Base-by-base conservation (phyloP, 2,888 invertebrate genomes). In the Lithophane ornitopus region DNA sequence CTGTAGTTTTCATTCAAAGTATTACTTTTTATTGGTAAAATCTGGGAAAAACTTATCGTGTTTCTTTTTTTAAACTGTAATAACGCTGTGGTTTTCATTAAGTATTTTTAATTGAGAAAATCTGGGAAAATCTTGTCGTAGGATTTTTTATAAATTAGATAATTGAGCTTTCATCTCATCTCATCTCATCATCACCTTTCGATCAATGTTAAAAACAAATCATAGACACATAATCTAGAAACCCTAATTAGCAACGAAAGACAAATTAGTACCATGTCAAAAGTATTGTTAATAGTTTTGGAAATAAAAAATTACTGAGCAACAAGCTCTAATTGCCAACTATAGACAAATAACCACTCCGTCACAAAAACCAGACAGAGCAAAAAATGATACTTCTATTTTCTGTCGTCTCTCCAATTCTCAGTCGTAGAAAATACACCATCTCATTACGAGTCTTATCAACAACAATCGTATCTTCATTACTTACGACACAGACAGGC, bases 371-470 rank as follows among this genome's bases (percentile, higher is more conserved):
- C 19, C 46, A 39, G 28, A 66, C 44, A 44, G 28, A 68, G 7
- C 58, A 19, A 59, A 70, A 71, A 76, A 62, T 16, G 1, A n/a
- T 67, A 56, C 59, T 46, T 74, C 34, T 26, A 46, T 70, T 39
- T 66, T 52, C 4, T 39, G 49, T 68, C 75, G 46, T 14, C 34
- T 66, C 61, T 59, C 39, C 72, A 70, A 68, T 41, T 59, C 46
- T 46, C 44, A 66, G 39, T 59, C n/a, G n/a, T 39, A 74, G 70
- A 39, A 82, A 85, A 59, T 56, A 77, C 52, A 72, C 81, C 71
- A 77, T 81, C 87, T 87, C 85, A 85, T 87, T 84, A 87, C 66
- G 75, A 8, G 69, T 59, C 78, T 81, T 78, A 85, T 85, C 81
- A 78, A 79, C 66, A 70, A 66, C 71, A 79, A 81, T 75, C 72